phyloP scores from a whole-genome alignment of 2,888 invertebrate genomes.

The Podabrus alpinus region DNA sequence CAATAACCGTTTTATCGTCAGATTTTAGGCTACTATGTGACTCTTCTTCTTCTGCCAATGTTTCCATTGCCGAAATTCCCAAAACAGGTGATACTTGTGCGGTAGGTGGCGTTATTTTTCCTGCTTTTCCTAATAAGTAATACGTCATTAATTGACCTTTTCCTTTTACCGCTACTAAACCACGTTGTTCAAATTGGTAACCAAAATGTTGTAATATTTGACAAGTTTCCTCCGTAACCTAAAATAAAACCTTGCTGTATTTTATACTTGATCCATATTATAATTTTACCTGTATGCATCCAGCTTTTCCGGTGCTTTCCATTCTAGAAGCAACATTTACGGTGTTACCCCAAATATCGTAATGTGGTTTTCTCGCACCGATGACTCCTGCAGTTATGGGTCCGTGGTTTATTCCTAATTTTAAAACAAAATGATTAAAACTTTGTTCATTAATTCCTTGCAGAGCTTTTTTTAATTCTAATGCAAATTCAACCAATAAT shows the following conservation, averaged over 20 bases:
- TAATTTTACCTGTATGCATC: conserved; percentile 83
- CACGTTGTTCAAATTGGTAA: conserved; percentile 91
- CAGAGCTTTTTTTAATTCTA: conserved; percentile 87
- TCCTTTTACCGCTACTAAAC: conserved; percentile 94
- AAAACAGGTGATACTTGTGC: conserved; percentile 49
- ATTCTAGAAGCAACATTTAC: conserved; percentile 97
- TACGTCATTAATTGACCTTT: conserved; percentile 96
- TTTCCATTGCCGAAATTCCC: conserved; percentile 50
- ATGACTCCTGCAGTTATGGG: conserved; percentile 96
- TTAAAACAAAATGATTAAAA: conserved; percentile 91
- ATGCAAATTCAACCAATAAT: conserved; percentile 85
- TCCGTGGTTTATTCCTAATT: conserved; percentile 94
- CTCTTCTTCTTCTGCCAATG: conserved; percentile 55
- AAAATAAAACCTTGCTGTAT: conserved; percentile 2
- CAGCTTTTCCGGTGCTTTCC: conserved; percentile 97
- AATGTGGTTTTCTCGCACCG: conserved; percentile 92
- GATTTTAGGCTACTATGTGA: conserved; percentile 53
- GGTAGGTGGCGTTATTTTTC: conserved; percentile 51
- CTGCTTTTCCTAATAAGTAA: conserved; percentile 73
- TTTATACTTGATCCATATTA: not conserved
- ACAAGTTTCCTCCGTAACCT: conserved; percentile 96
- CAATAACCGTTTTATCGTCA: conserved; percentile 52
- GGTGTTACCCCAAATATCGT: conserved; percentile 96
- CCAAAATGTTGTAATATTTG: conserved; percentile 87
- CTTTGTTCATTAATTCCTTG: conserved; percentile 93